These are phyloP conservation scores for Ectropis crepuscularia DNA, from an alignment of 2,888 invertebrate genomes.

Conservation along the genomic window DNA sequence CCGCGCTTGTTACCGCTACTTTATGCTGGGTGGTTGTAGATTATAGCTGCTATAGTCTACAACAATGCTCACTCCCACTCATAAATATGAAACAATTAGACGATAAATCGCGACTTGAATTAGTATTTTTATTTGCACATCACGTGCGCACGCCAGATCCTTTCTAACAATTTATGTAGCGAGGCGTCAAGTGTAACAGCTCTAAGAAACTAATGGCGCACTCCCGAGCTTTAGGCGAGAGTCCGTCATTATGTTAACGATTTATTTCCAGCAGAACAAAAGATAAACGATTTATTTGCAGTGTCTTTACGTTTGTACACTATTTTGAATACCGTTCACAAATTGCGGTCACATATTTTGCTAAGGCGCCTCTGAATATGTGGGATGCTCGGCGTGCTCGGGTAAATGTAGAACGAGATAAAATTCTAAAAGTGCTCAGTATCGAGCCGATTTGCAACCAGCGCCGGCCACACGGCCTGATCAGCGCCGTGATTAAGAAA, in stretches of 20 bases:
- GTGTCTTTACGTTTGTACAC: slow-evolving; percentile 37
- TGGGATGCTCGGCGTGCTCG: slow-evolving; percentile 15
- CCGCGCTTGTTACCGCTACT: slow-evolving; percentile 63
- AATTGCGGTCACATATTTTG: slow-evolving; percentile 30
- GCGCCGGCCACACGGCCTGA: slow-evolving; percentile 63
- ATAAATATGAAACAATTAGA: slow-evolving; percentile 78
- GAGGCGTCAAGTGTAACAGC: slow-evolving; percentile 75
- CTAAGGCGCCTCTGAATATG: slow-evolving; percentile 22
- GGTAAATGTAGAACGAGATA: slow-evolving; percentile 36
- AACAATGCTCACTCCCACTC: slow-evolving; percentile 69
- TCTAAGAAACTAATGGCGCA: slow-evolving; percentile 71
- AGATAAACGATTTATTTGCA: slow-evolving; percentile 54
- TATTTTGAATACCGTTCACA: slow-evolving; percentile 27
- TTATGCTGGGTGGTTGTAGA: slow-evolving; percentile 62
- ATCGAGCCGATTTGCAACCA: slow-evolving; percentile 60
- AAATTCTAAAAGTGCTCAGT: slow-evolving; percentile 37
- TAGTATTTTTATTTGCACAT: slow-evolving; percentile 78
- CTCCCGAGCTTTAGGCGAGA: slow-evolving; percentile 66
- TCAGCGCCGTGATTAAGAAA: slow-evolving; percentile 75
- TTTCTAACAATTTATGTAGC: slow-evolving; percentile 70
- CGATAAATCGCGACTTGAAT: slow-evolving; percentile 74
- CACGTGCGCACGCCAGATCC: slow-evolving; percentile 70
- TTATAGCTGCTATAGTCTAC: slow-evolving; percentile 64
- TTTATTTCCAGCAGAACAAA: slow-evolving; percentile 63
- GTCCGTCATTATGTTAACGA: slow-evolving; percentile 70